phyloP scores from a whole-genome alignment of 2,113 vertebrate species.

The Mustela nigripes region DNA sequence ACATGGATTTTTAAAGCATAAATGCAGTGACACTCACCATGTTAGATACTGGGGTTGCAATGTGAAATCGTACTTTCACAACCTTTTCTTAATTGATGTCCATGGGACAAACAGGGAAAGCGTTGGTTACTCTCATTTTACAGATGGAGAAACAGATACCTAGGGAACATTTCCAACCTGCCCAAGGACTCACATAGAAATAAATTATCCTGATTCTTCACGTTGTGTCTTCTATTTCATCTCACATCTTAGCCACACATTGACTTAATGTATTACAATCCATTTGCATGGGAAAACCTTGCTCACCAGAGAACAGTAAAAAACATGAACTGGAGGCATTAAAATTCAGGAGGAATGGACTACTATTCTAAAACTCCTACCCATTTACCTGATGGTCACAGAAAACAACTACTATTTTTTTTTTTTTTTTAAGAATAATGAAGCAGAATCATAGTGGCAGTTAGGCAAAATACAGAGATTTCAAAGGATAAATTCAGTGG shows the following conservation, averaged over 20 bases:
- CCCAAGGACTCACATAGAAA: neutral
- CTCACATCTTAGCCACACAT: neutral
- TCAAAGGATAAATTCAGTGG: neutral
- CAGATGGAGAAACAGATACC: neutral
- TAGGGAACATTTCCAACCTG: neutral
- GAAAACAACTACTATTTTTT: neutral
- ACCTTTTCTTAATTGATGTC: neutral
- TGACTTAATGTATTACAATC: neutral
- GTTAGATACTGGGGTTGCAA: too few species aligned
- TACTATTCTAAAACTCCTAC: neutral
- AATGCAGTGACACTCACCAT: neutral
- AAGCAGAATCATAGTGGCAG: neutral
- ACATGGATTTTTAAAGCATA: neutral
- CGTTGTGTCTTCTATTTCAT: neutral
- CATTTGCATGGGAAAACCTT: neutral
- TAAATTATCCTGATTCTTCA: neutral
- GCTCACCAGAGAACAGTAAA: conserved; percentile 12
- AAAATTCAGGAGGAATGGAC: neutral
- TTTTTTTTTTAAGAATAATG: neutral
- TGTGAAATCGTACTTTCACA: neutral
- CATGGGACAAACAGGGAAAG: neutral
- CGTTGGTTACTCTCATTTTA: neutral
- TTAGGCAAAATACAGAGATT: neutral
- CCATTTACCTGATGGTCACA: neutral
- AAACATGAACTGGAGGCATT: neutral